Evolutionary conservation across 2,888 invertebrate genomes (phyloP), one percentile per base, ranked within the genome.

Genomic region (Tachina grossa): DNA sequence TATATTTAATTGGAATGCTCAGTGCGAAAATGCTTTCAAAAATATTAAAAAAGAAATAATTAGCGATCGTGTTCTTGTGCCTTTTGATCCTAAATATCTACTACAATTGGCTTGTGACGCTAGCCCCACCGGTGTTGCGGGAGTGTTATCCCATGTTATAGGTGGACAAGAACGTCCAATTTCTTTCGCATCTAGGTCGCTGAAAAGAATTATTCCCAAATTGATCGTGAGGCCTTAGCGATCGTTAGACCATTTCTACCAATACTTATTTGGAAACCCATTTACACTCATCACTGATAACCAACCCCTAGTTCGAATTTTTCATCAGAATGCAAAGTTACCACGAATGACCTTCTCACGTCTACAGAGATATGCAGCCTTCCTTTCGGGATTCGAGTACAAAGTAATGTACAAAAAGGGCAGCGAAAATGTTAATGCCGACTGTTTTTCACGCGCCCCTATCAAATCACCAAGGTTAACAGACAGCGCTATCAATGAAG

Each of bases 371-470:
- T 85, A 87, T 61, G 81, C 86, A 75, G 84, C 81, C 14, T 87
- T 85, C 13, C 57, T 85, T 0, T 72, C 83, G 0, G 84, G 86
- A 43, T 86, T 75, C 31, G 31, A 86, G 16, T 86, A 86, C 51
- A 11, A 51, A 71, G 74, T 87, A 11, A 16, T 81, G 8, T 63
- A 49, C n/a, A 83, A 78, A 59, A 81, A 74, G 14, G 78, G 85
- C 9, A 16, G 31, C 9, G 87, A 87, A 45, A 86, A 86, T 47
- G 63, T 68, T 3, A 82, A 82, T 61, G 82, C 74, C 10, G 84
- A 87, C 55, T 75, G 85, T 51, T 76, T 87, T 11, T 87, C 87
- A n/a, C n/a, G n/a, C n/a, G n/a, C n/a, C n/a, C n/a, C n/a, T n/a
- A n/a, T n/a, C n/a, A n/a, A n/a, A n/a, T n/a, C n/a, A n/a, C n/a